Evolutionary conservation across 30 jellyfish, hydroid and myxozoan genomes (phyloP).

Genomic region (Hydractinia symbiolongicarpus): DNA sequence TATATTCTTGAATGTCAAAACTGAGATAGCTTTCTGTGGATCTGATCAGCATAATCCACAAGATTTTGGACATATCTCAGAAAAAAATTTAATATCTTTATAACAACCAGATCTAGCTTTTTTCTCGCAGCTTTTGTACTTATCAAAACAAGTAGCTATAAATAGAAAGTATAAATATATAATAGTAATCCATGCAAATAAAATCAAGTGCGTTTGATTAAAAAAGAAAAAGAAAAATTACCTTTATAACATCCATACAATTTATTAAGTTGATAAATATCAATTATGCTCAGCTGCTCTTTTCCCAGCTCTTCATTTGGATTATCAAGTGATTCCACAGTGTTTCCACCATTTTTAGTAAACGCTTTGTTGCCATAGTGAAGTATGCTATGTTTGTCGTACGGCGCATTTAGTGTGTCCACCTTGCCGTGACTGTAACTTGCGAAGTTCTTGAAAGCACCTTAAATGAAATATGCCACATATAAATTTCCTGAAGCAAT

Average conservation of each 20-base stretch:
- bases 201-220: background rate
- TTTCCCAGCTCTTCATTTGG: conserved; percentile 71
- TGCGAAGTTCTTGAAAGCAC: conserved; percentile 79
- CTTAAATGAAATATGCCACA: conserved; percentile 13
- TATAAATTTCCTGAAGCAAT: background rate
- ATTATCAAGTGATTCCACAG: conserved; percentile 64
- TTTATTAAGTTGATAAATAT: conserved; percentile 41
- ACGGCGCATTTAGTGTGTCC: conserved; percentile 79
- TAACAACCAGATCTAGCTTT: background rate
- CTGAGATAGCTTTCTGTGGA: background rate
- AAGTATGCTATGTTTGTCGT: conserved; percentile 70
- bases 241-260: conserved; percentile 62
- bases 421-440: conserved; percentile 69
- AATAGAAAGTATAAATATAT: background rate
- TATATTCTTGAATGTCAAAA: too few relatives aligned
- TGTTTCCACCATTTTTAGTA: conserved; percentile 66
- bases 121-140: conserved; percentile 3
- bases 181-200: background rate
- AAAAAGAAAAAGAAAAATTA: background rate
- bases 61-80: conserved; percentile 3
- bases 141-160: background rate
- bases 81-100: background rate
- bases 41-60: background rate
- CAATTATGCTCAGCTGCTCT: conserved; percentile 44
- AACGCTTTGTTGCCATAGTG: conserved; percentile 77